Base-by-base conservation (phyloP, 2,113 vertebrate species). In the Epinephelus lanceolatus region DNA sequence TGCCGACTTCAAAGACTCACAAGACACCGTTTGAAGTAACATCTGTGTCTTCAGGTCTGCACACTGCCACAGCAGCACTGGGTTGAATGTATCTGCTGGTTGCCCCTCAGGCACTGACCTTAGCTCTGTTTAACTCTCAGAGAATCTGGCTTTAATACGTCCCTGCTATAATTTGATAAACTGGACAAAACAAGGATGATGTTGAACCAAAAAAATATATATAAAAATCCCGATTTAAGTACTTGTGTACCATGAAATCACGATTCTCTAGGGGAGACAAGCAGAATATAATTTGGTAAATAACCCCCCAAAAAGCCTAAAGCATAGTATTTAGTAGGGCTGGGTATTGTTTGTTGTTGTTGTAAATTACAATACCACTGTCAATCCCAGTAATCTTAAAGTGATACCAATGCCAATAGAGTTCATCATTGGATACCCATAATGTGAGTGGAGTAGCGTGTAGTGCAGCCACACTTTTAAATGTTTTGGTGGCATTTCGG, bases 81-180 rank as follows among this genome's bases (percentile, higher is more conserved):
- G 66, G 76, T 66, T 86, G 91, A 91, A 89, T 91, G 89, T 88
- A 91, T 76, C 81, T 57, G 76, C 76, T 21, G 33, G n/a, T 47
- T 73, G 25, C 49, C 69, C 27, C 55, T 67, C 30, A 71, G 47
- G 23, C 1, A 19, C 80, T 78, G 83, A 80, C 76, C 68, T 45
- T 12, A 69, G 65, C 25, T 77, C 71, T 49, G 45, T 70, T 75
- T 57, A 8, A 6, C 9, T 49, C 51, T 37, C 13, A 42, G 7
- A 45, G 3, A 37, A 13, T 42, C 15, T 60, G 30, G 4, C 15
- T 68, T 75, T 6, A 13, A n/a, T 27, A 23, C 56, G 15, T 53
- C 15, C 42, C 14, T 14, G 19, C 18, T 17, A 7, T 62, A 42
- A 53, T 61, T 27, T 40, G 10, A 19, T 51, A 5, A 40, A 13